Conservation (phyloP, 2,113 vertebrate species). For the Patagioenas fasciata region DNA sequence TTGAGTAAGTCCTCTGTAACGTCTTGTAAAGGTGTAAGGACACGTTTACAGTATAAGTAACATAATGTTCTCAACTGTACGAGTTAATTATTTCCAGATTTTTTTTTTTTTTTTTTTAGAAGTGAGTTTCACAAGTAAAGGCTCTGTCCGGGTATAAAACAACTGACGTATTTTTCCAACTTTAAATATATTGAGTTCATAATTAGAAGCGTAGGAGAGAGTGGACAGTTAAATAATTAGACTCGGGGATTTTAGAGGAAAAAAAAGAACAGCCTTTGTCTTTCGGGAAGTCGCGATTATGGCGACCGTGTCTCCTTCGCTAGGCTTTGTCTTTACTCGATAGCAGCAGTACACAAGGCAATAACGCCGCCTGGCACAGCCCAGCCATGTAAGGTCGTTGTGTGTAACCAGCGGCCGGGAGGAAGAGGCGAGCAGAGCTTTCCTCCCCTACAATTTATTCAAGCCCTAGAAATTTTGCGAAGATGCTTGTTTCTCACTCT, state of each 20-base stretch:
- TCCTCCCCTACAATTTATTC: not conserved
- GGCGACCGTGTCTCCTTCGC: not conserved
- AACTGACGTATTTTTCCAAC: conserved; percentile 58
- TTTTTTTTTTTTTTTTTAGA: conserved; percentile 34
- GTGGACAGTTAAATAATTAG: conserved; percentile 52
- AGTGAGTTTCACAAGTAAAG: conserved; percentile 66
- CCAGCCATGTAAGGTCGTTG: not conserved
- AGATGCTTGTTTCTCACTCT: not conserved
- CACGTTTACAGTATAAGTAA: conserved; percentile 73
- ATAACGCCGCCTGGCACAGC: not conserved
- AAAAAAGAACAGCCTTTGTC: not conserved
- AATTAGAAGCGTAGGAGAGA: conserved; percentile 65
- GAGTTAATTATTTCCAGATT: conserved; percentile 79
- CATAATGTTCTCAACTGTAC: conserved; percentile 74
- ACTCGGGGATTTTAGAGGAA: not conserved
- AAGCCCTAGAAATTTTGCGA: not conserved
- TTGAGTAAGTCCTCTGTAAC: conserved; percentile 54
- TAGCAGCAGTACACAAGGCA: not conserved
- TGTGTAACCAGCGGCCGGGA: not conserved
- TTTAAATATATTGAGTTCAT: conserved; percentile 66
- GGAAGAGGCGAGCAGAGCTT: not conserved
- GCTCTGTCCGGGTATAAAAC: conserved; percentile 50
- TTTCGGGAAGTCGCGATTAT: not conserved
- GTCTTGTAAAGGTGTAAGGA: conserved; percentile 74
- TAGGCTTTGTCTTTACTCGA: not conserved